Conservation (phyloP, 2,113 vertebrate species). For the Crocuta crocuta region DNA sequence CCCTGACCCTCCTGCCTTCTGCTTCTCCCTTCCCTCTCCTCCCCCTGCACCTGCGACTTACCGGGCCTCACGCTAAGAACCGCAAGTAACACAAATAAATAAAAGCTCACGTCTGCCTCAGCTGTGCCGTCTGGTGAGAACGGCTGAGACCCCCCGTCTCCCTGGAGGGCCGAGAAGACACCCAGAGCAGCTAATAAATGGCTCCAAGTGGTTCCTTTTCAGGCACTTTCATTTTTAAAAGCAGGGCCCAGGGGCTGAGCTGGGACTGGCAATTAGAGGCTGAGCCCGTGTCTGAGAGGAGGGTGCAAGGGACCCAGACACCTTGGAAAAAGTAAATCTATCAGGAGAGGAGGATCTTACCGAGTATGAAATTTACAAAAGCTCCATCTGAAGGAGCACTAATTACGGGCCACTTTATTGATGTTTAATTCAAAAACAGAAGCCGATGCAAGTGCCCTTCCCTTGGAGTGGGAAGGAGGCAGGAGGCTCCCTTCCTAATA, state of each 20-base stretch:
- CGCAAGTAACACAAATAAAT: neutral
- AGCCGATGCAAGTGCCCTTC: constrained; percentile 76
- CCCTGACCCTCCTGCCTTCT: neutral
- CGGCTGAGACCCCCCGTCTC: neutral
- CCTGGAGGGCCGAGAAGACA: constrained; percentile 30
- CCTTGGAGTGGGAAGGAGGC: constrained; percentile 74
- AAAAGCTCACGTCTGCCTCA: neutral
- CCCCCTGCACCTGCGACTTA: neutral
- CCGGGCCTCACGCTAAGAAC: neutral
- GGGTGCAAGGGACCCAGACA: constrained; percentile 73
- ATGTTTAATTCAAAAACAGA: constrained; percentile 90
- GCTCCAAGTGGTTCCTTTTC: constrained; percentile 79
- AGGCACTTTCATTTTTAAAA: constrained; percentile 69
- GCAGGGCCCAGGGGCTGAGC: constrained; percentile 70
- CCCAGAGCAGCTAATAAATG: constrained; percentile 65
- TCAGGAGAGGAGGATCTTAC: constrained; percentile 84
- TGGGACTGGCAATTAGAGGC: constrained; percentile 82
- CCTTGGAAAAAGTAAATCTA: constrained; percentile 84
- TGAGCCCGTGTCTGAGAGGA: constrained; percentile 66
- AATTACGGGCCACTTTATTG: constrained; percentile 88
- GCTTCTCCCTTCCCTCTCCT: neutral
- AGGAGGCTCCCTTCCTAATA: constrained; percentile 84
- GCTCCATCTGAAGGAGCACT: constrained; percentile 83
- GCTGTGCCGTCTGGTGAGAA: neutral
- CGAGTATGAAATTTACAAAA: constrained; percentile 85